Evolutionary conservation across 2,113 vertebrate species (phyloP).

Genomic region (Oxygymnocypris stewartii): DNA sequence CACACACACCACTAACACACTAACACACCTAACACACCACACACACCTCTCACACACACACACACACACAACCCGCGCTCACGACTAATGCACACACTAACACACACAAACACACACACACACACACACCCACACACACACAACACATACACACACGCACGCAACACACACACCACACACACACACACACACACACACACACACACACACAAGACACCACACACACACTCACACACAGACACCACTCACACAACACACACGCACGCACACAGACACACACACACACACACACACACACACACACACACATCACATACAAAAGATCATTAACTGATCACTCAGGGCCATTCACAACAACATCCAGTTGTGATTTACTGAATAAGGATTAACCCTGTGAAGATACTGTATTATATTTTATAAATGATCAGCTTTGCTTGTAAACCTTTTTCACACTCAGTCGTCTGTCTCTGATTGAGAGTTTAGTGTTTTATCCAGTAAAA

Average conservation of each 20-base stretch:
- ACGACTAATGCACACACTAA: too few relatives aligned
- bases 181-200: slow-evolving; percentile 66
- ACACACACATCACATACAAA: too few relatives aligned
- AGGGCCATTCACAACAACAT: background rate
- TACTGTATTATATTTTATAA: background rate
- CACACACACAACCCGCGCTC: too few relatives aligned
- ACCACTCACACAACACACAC: too few relatives aligned
- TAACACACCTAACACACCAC: too few relatives aligned
- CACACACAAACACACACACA: too few relatives aligned
- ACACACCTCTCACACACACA: too few relatives aligned
- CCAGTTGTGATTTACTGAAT: background rate
- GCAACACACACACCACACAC: too few relatives aligned
- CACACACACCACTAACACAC: too few relatives aligned
- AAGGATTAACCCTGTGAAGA: background rate
- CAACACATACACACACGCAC: slow-evolving; percentile 61
- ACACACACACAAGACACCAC: slow-evolving; percentile 38
- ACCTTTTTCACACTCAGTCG: background rate
- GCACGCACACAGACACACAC: too few relatives aligned
- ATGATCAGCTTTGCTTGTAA: background rate
- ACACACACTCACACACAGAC: slow-evolving; percentile 60
- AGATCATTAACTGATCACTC: background rate
- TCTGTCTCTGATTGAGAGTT: background rate
- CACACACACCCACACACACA: too few relatives aligned
- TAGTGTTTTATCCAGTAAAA: background rate
- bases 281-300: too few relatives aligned